Evolutionary conservation across 2,888 invertebrate species (phyloP).

Genomic region (Hirtodrosophila histrioides): DNA sequence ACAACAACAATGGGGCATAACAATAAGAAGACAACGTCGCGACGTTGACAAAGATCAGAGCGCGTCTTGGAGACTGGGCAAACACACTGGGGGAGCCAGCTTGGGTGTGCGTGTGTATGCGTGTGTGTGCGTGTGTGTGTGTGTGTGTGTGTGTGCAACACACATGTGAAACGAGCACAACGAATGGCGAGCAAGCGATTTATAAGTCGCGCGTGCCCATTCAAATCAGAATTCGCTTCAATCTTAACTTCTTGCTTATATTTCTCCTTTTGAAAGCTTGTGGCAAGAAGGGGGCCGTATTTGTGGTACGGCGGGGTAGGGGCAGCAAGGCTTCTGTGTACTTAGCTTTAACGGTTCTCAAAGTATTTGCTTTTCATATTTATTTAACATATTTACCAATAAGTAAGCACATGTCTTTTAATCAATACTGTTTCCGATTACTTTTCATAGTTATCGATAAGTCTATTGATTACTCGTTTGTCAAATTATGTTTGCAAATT

Average conservation of each 20-base stretch:
- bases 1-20: conserved; percentile 34
- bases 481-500: too few species aligned
- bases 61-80: conserved; percentile 67
- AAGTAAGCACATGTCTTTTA: too few species aligned
- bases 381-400: too few species aligned
- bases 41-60: conserved; percentile 68
- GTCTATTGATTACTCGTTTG: too few species aligned
- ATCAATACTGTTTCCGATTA: too few species aligned
- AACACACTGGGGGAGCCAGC: conserved; percentile 14
- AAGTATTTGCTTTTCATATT: too few species aligned
- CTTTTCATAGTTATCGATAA: too few species aligned
- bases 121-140: conserved; percentile 13
- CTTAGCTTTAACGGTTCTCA: too few species aligned
- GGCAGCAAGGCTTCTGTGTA: too few species aligned
- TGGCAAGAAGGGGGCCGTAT: too few species aligned
- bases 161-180: conserved; percentile 48
- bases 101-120: neutral
- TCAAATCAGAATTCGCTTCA: conserved; percentile 34
- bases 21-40: conserved; percentile 47
- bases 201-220: conserved; percentile 60
- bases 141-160: conserved; percentile 28
- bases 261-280: too few species aligned
- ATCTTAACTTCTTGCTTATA: neutral
- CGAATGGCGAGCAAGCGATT: conserved; percentile 69
- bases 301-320: too few species aligned